Percentiles rank a stretch among this genome's conserved stretches.
These are phyloP conservation scores for Tinea pellionella DNA, from an alignment of 2,888 invertebrate genomes.

Conservation along the genomic window DNA sequence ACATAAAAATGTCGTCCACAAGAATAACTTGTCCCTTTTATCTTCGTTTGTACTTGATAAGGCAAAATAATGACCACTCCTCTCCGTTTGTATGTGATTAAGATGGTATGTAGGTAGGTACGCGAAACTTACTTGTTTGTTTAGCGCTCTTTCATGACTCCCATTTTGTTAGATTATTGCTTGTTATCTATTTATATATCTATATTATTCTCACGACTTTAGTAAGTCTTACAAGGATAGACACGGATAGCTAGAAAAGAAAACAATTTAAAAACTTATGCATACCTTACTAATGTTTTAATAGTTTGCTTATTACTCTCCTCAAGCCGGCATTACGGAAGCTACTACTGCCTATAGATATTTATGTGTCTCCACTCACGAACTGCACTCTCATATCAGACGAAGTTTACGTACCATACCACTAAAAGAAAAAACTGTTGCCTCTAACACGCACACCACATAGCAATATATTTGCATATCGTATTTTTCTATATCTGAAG, in stretches of 20 bases:
- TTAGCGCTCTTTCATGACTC: background rate
- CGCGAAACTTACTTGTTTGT: background rate
- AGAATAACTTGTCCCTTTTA: conserved; percentile 53
- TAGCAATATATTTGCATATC: background rate
- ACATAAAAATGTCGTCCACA: conserved; percentile 62
- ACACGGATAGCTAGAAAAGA: no score
- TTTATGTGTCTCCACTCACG: no score
- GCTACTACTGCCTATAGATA: no score
- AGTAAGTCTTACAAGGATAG: no score
- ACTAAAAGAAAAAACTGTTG: no score
- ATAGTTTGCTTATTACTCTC: no score
- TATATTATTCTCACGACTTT: no score
- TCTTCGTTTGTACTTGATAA: conserved; percentile 56
- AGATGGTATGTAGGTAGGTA: conserved; percentile 18
- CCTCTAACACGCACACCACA: background rate
- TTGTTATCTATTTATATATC: background rate
- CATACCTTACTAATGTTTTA: no score
- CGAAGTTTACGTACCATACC: no score
- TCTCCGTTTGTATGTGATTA: conserved; percentile 48
- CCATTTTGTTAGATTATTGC: background rate
- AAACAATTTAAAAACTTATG: no score
- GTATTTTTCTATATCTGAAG: conserved; percentile 1
- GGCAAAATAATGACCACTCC: conserved; percentile 57
- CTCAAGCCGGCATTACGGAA: no score
- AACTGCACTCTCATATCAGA: no score